Conservation (phyloP, 2,797 vertebrate genomes). For the Halcyon smyrnensis region DNA sequence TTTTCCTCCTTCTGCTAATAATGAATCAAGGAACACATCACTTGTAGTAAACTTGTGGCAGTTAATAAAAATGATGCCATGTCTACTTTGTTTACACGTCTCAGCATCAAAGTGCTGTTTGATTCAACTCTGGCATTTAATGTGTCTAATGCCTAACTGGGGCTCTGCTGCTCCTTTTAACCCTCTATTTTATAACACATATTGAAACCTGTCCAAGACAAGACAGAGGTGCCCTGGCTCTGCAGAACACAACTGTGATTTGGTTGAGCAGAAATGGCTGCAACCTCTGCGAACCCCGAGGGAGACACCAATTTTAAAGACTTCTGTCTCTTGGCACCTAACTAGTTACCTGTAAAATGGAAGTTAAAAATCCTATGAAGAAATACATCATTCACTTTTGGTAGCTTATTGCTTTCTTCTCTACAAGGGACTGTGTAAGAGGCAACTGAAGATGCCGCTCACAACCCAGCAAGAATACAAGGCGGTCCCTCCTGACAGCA, state of each 20-base stretch:
- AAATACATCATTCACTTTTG: background rate
- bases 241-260: background rate
- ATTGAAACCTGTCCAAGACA: rapidly evolving
- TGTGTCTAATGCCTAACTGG: background rate
- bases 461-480: background rate
- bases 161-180: background rate
- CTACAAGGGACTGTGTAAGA: background rate
- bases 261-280: background rate
- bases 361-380: background rate
- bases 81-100: background rate
- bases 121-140: background rate
- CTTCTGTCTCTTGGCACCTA: background rate
- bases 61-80: background rate
- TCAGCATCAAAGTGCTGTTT: background rate
- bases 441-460: background rate
- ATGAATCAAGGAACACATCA: background rate
- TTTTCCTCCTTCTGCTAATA: background rate
- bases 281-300: background rate
- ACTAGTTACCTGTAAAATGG: background rate
- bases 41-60: background rate
- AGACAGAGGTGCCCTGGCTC: background rate
- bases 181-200: background rate
- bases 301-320: background rate
- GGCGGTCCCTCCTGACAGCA: background rate
- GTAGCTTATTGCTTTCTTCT: background rate